Evolutionary conservation across 2,888 invertebrate genomes (phyloP).

Genomic region (Spisula solida): DNA sequence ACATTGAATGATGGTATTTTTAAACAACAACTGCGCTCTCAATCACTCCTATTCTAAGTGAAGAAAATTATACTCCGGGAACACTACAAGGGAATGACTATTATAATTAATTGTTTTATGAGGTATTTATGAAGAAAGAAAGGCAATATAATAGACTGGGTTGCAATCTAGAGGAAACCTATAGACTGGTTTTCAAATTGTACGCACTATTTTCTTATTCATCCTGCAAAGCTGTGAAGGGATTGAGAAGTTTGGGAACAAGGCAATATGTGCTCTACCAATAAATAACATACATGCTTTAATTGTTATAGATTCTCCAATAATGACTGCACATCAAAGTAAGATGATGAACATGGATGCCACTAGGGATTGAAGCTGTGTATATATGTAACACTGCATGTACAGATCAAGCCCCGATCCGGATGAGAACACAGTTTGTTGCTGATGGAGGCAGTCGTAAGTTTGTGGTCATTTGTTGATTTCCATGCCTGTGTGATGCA

Average conservation of each 20-base stretch:
- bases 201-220: background rate
- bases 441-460: too few species aligned
- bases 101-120: constrained; percentile 36
- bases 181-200: background rate
- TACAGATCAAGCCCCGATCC: too few species aligned
- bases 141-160: constrained; percentile 3
- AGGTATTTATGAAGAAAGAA: constrained; percentile 5
- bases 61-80: constrained; percentile 3
- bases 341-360: background rate
- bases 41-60: constrained; percentile 47
- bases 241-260: background rate
- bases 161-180: background rate
- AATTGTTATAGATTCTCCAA: background rate
- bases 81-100: background rate
- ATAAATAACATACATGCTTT: constrained; percentile 1
- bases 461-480: too few species aligned
- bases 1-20: constrained; percentile 24
- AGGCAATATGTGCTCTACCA: background rate
- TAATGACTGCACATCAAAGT: constrained; percentile 15
- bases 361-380: too few species aligned
- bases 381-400: too few species aligned
- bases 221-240: background rate
- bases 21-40: constrained; percentile 52
- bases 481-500: too few species aligned
- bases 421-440: too few species aligned